Conservation (phyloP, 2,888 invertebrate species). For the Drosophila diplacantha region DNA sequence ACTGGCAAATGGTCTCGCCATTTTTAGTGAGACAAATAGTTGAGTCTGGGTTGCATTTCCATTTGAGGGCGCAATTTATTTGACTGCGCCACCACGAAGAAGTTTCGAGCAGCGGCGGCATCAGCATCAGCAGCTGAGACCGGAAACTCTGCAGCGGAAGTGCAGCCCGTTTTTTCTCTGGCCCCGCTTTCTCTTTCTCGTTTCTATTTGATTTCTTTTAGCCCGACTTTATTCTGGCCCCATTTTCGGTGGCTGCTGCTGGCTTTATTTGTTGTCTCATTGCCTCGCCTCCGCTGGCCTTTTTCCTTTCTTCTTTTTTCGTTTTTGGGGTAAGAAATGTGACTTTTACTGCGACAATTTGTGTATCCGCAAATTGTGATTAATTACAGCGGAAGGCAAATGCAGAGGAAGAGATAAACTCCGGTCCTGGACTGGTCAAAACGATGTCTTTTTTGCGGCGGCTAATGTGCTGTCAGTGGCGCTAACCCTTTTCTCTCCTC, state of each 20-base stretch:
- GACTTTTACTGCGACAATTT: slow-evolving; percentile 66
- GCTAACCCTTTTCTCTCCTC: slow-evolving; percentile 9
- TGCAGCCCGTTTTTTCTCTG: slow-evolving; percentile 48
- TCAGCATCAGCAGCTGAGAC: slow-evolving; percentile 34
- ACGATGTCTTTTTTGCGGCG: slow-evolving; percentile 11
- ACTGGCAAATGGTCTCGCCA: slow-evolving; percentile 59
- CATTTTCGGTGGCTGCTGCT: slow-evolving; percentile 50
- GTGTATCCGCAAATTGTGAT: slow-evolving; percentile 66
- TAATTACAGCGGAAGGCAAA: slow-evolving; percentile 43
- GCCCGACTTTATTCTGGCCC: slow-evolving; percentile 48
- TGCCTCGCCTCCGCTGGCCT: slow-evolving; percentile 1
- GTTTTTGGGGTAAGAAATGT: slow-evolving; percentile 55
- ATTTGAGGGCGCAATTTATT: slow-evolving; percentile 67
- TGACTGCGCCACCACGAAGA: slow-evolving; percentile 64
- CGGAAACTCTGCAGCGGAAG: slow-evolving; percentile 62
- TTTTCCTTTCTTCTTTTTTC: slow-evolving; percentile 6
- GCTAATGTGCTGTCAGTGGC: slow-evolving; percentile 22
- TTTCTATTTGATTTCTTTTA: slow-evolving; percentile 45
- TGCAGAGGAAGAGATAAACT: slow-evolving; percentile 22
- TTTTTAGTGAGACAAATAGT: slow-evolving; percentile 63
- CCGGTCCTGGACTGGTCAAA: slow-evolving; percentile 30
- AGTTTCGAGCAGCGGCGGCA: slow-evolving; percentile 61
- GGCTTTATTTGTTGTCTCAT: slow-evolving; percentile 50
- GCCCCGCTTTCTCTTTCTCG: slow-evolving; percentile 19
- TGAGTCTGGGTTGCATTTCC: slow-evolving; percentile 53